Evolutionary conservation across 2,888 invertebrate species (phyloP).

Genomic region (Linnaemya tessellans): DNA sequence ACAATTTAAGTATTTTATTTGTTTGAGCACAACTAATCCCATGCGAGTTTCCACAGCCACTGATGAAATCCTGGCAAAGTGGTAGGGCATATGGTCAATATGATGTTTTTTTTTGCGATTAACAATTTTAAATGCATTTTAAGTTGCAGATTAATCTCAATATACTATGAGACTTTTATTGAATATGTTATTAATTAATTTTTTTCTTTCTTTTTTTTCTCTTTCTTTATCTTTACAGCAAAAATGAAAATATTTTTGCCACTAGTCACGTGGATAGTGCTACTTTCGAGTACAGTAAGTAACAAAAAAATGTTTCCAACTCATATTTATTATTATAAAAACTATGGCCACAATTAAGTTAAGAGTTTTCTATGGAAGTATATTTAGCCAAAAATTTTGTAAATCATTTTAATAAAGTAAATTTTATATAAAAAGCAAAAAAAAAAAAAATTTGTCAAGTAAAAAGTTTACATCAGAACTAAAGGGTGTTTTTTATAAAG

Average conservation of each 20-base stretch:
- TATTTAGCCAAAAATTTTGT: too few species aligned
- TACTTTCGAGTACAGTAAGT: slow-evolving; percentile 92
- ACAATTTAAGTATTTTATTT: slow-evolving; percentile 56
- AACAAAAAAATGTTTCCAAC: slow-evolving; percentile 27
- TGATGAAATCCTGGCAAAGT: background rate
- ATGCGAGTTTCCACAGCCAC: background rate
- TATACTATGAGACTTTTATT: slow-evolving; percentile 63
- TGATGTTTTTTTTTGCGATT: slow-evolving; percentile 12
- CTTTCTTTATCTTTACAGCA: slow-evolving; percentile 88
- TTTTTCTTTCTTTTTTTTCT: slow-evolving; percentile 71
- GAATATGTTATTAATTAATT: slow-evolving; percentile 72
- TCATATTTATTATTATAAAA: background rate
- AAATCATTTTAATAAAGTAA: too few species aligned
- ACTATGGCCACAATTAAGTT: too few species aligned
- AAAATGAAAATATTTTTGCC: slow-evolving; percentile 96
- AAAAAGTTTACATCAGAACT: too few species aligned
- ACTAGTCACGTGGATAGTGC: slow-evolving; percentile 95
- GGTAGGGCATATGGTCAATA: background rate
- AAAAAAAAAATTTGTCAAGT: too few species aligned
- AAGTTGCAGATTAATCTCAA: slow-evolving; percentile 38
- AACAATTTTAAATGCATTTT: slow-evolving; percentile 58
- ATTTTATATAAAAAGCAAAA: too few species aligned
- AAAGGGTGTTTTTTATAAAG: too few species aligned
- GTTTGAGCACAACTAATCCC: background rate
- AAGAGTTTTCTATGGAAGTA: too few species aligned